These are phyloP conservation scores for Mercenaria mercenaria DNA, from an alignment of 1,140 invertebrate species.

Conservation along the genomic window DNA sequence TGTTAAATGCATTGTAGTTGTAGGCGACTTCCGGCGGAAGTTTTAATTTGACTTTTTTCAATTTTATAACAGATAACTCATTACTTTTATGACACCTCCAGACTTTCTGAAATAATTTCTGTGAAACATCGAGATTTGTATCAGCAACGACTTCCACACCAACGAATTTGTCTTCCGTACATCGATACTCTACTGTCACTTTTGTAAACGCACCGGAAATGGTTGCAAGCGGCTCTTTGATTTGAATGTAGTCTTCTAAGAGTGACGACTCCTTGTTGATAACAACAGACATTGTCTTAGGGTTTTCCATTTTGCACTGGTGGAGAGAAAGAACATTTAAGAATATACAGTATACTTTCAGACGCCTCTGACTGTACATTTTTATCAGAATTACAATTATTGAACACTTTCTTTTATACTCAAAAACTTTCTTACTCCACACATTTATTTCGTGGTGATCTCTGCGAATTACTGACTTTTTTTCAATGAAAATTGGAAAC, in stretches of 20 bases:
- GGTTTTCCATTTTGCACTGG: neutral
- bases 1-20: slow-evolving; percentile 58
- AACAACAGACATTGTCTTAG: neutral
- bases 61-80: neutral
- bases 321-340: too few relatives aligned
- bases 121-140: neutral
- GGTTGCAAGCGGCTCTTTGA: neutral
- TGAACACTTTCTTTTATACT: neutral
- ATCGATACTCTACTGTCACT: slow-evolving; percentile 30
- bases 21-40: slow-evolving; percentile 40
- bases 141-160: slow-evolving; percentile 49
- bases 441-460: neutral
- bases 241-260: slow-evolving; percentile 28
- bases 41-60: slow-evolving; percentile 43
- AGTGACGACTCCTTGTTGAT: neutral
- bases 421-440: neutral
- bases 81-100: slow-evolving; percentile 18
- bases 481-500: too few relatives aligned
- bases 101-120: slow-evolving; percentile 62
- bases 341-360: neutral
- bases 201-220: neutral
- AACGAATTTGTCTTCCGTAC: slow-evolving; percentile 15
- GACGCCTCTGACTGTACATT: too few relatives aligned
- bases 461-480: too few relatives aligned
- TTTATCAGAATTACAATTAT: neutral